phyloP scores from a whole-genome alignment of 1,140 invertebrate genomes.

The Argopecten irradians region DNA sequence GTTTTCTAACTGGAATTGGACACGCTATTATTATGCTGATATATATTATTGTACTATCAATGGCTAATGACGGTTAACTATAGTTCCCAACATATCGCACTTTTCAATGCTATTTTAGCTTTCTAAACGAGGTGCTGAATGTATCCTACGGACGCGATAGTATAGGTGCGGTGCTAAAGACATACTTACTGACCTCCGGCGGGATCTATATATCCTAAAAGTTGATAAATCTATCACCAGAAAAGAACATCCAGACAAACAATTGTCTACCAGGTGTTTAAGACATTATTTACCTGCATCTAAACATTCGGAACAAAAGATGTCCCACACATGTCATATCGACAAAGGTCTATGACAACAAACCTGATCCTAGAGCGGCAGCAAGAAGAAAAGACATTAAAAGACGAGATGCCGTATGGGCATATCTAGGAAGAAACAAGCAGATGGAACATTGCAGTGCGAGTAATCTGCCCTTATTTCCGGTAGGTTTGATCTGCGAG shows the following conservation, averaged over 20 bases:
- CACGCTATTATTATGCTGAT: no score
- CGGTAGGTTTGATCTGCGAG: not conserved
- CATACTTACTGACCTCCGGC: not conserved
- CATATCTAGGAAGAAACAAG: not conserved
- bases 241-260: not conserved
- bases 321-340: not conserved
- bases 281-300: not conserved
- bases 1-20: no score
- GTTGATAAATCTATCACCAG: not conserved
- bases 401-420: not conserved
- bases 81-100: no score
- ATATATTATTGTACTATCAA: no score
- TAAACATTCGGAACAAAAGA: not conserved
- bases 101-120: no score
- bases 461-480: not conserved
- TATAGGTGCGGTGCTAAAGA: not conserved
- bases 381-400: not conserved
- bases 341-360: not conserved
- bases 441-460: not conserved
- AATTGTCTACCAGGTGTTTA: not conserved
- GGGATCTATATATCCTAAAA: not conserved
- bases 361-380: not conserved
- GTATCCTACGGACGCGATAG: not conserved
- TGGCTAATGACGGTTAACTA: no score
- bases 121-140: no score